Base-by-base conservation (phyloP, 64 coral and sea anemone species). In the Stichodactyla mertensii region DNA sequence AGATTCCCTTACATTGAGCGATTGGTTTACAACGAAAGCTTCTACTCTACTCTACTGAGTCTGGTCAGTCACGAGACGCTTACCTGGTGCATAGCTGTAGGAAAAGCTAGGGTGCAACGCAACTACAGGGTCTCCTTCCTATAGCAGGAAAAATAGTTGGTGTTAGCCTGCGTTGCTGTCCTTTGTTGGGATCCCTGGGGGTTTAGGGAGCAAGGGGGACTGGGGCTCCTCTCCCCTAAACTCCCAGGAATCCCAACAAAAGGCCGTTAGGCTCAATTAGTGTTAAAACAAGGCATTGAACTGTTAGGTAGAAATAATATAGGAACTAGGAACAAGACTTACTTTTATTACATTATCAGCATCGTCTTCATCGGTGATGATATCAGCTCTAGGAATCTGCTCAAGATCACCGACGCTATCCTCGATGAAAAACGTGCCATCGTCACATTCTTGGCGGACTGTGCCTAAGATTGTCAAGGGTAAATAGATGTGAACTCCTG, bases 21-120 rank as follows among this genome's bases (percentile, higher is more conserved):
- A 45, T 45, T 45, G 36, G 36, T 45, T 45, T 45, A 45, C 36
- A 45, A 45, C 36, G 36, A 45, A 45, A 45, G 36, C 36, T 45
- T 45, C 36, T 45, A 45, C 36, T 45, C 36, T 2, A 2, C n/a
- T n/a, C n/a, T n/a, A 45, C 36, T 45, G 36, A 45, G 36, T 45
- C 36, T 45, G 36, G 36, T 45, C 36, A 45, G 1, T 45, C 14
- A 58, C 56, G 14, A 7, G 19, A 74, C 24, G 8, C 28, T 24
- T 94, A 98, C 97, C 97, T 91, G 97, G 97, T 23, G 97, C 97
- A 79, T 99, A 99, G 36, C 90, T 93, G 60, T 89, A 99, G 6
- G 93, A 92, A 74, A 99, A 99, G 9, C 85, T 95, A 0, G 97
- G 97, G 89, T 99, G 97, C 4, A 92, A 87, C 7, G 87, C 97